Conservation (phyloP, 2,888 invertebrate species). For the Operophtera brumata region DNA sequence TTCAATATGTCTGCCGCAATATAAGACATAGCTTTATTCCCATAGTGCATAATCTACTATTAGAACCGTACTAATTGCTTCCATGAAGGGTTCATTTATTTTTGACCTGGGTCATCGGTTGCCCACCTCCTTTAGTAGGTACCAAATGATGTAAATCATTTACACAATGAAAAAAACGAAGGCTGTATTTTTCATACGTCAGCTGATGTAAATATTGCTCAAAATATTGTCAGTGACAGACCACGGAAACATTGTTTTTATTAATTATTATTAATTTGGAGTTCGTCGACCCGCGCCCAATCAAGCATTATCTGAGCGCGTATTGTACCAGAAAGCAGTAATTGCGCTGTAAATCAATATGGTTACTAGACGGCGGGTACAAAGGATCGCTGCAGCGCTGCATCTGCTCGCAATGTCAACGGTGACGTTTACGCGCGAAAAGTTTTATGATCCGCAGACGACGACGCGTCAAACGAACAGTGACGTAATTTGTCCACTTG, state of each 20-base stretch:
- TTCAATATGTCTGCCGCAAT: too few species aligned
- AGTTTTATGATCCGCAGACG: constrained; percentile 78
- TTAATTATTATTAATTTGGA: constrained; percentile 7
- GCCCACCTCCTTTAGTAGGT: too few species aligned
- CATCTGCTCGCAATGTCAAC: constrained; percentile 74
- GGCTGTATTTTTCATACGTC: too few species aligned
- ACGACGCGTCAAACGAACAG: constrained; percentile 63
- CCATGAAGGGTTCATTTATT: too few species aligned
- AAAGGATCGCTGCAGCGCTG: constrained; percentile 69
- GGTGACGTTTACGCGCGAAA: constrained; percentile 79
- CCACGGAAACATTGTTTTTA: neutral
- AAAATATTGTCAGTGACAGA: too few species aligned
- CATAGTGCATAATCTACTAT: too few species aligned
- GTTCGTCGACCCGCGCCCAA: constrained; percentile 36
- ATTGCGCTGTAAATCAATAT: constrained; percentile 60
- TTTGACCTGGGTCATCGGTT: too few species aligned
- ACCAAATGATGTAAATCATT: too few species aligned
- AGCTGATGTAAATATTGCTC: neutral
- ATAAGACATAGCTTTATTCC: too few species aligned
- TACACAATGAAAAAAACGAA: too few species aligned
- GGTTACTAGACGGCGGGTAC: constrained; percentile 64
- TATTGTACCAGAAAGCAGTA: constrained; percentile 36
- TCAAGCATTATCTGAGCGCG: constrained; percentile 42
- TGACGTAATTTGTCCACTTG: constrained; percentile 47
- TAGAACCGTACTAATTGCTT: too few species aligned